Conservation (phyloP, 2,888 invertebrate species). For the Ophraella communa region DNA sequence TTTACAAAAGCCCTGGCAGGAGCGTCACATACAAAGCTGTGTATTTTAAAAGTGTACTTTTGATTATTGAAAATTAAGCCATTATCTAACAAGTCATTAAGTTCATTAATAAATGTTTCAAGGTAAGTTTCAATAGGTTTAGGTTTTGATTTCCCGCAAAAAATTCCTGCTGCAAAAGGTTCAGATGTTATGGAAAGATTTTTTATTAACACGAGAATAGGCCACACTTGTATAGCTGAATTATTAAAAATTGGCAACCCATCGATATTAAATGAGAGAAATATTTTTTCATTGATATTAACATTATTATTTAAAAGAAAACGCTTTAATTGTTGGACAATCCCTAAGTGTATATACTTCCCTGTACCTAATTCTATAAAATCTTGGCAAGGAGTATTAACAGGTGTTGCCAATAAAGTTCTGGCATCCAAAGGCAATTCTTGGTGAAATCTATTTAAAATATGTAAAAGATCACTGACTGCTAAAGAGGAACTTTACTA, state of each 20-base stretch:
- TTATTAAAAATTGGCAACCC: constrained; percentile 22
- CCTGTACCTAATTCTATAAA: neutral
- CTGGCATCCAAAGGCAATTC: too few species aligned
- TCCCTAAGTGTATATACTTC: neutral
- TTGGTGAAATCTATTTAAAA: too few species aligned
- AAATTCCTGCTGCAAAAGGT: constrained; percentile 21
- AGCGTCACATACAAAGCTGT: neutral
- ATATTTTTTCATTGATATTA: neutral
- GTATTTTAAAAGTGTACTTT: neutral
- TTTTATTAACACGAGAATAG: constrained; percentile 17
- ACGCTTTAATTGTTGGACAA: neutral
- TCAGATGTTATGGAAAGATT: constrained; percentile 4
- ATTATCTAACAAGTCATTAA: neutral
- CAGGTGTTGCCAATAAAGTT: neutral
- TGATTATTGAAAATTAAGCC: too few species aligned
- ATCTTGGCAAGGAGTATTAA: too few species aligned
- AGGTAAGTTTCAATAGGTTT: constrained; percentile 10
- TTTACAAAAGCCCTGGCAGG: neutral
- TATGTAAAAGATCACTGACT: too few species aligned
- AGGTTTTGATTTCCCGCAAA: constrained; percentile 19
- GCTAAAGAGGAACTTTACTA: too few species aligned
- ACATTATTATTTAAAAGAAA: neutral
- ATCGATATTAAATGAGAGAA: constrained; percentile 22
- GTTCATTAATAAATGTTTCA: too few species aligned
- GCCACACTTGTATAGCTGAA: constrained; percentile 19